Evolutionary conservation across 37 sponge, comb jelly and placozoan species (phyloP), one percentile per base, ranked within the genome.

Genomic region (Tethya wilhelma): DNA sequence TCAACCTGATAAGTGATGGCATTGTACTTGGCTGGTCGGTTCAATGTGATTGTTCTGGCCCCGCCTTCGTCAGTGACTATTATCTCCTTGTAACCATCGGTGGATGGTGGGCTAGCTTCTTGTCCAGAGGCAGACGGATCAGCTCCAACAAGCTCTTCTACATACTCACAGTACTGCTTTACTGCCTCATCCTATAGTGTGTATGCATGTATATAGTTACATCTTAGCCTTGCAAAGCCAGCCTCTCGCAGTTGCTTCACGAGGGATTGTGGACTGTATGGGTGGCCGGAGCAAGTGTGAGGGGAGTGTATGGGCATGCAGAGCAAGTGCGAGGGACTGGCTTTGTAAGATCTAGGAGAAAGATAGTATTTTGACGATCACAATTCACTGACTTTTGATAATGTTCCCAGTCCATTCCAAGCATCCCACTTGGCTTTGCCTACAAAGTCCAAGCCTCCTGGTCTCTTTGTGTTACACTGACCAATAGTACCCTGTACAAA

Each of bases 371-470:
- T n/a, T n/a, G n/a, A n/a, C n/a, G n/a, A n/a, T n/a, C n/a, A n/a
- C n/a, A n/a, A n/a, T n/a, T 26, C 31, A 56, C 56, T 38, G 19
- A 92, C 92, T 77, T 87, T 38, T 20, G 79, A 60, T 33, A 94
- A 14, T 39, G 78, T 63, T 17, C 95, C 94, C 33, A 95, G 70
- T 11, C 56, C 44, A 62, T 90, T 93, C 98, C 98, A 98, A 31
- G 91, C 93, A 53, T 85, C 81, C 96, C 96, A 98, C 44, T 98
- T 98, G 1, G 98, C 98, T 62, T 85, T 80, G 14, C 89, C 98
- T 58, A 95, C 96, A 32, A 98, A 88, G 77, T 98, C 96, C 64
- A 98, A 84, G 39, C 75, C 69, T 28, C 98, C 95, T 43, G 98
- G 98, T 39, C 90, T 90, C 0, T 77, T 67, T 31, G 89, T 88